Evolutionary conservation across 2,888 invertebrate genomes (phyloP), one percentile per base, ranked within the genome.

Genomic region (Leucophenga montana): DNA sequence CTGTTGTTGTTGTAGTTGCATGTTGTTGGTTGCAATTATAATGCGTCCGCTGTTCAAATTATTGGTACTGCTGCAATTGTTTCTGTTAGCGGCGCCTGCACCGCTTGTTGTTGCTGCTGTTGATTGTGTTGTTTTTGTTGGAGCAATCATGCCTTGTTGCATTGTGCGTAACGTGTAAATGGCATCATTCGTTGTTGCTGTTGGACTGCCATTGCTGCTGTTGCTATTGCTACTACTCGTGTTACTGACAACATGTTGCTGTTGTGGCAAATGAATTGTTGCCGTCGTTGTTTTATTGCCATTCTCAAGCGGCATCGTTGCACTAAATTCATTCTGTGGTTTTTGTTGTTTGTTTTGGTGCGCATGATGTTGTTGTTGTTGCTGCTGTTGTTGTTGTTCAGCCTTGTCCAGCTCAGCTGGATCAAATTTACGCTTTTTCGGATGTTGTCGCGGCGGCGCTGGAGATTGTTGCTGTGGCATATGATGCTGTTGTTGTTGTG

Each of bases 401-500:
- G 82, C 80, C 75, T 85, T 84, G 73, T 89, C 89, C 80, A 89
- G 84, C 78, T 89, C 89, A 68, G 88, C 86, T 79, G 87, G 88
- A 83, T 88, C 88, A 73, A 89, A 89, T 82, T 89, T 89, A 56
- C 98, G 92, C 90, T 98, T 98, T 90, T 98, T 98, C 70, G 98
- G 98, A 86, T 97, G 92, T 88, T 95, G 95, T 74, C 94, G 91
- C 75, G 88, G 88, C 54, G 80, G 80, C 27, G 78, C 70, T 53
- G 76, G 75, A 57, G 77, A 77, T 39, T 75, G 72, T 92, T 73
- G 92, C 90, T 70, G 90, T 88, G 68, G 90, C 89, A 66, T 71
- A 33, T 75, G 88, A 59, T 74, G 75, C 20, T 68, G 74, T 59
- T 59, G 77, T 69, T 79, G 83, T 64, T 97, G 92, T 88, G 95